Base-by-base conservation (phyloP, 2,888 invertebrate species). In the Eupithecia tripunctaria region DNA sequence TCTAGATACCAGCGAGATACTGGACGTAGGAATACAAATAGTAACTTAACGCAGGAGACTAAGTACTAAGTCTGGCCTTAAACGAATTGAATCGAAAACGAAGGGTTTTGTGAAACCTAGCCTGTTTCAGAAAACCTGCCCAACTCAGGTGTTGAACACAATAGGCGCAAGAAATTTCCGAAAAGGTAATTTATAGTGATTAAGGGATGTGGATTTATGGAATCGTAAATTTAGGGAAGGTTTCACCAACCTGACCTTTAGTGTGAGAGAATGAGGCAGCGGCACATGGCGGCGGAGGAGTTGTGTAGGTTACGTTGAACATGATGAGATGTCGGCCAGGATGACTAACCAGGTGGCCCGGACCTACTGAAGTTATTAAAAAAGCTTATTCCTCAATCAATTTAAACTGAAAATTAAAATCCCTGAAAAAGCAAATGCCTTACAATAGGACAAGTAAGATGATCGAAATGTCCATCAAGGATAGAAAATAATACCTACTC, bases 161-260 rank as follows among this genome's bases (percentile, higher is more conserved):
- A n/a, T n/a, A 18, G 43, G 43, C 43, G n/a, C 60, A 29, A 60
- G 15, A 25, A 14, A 25, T 21, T 4, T 63, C 36, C 32, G 63
- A n/a, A 32, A 29, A 43, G 60, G 60, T 60, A 15, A 60, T 60
- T 60, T 60, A 60, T 59, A 25, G 59, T 59, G 27, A 59, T 29
- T 60, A 60, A 7, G 29, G 56, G 60, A 60, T 27, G 60, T 60
- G 60, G 29, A 60, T 60, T 60, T 60, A 60, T 60, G 7, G 29
- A 60, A 60, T 60, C 60, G 60, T 29, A 60, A 60, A 29, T 29
- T 29, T 27, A 29, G 27, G 27, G 29, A 29, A 60, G 29, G 60
- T 29, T 27, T 14, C 8, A 36, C 36, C 10, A 36, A 36, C 12
- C 25, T 25, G 15, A 29, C 60, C 60, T 60, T 25, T 27, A 25